Evolutionary conservation across 1,140 invertebrate genomes (phyloP), one percentile per base, ranked within the genome.

Genomic region (Cylas formicarius): DNA sequence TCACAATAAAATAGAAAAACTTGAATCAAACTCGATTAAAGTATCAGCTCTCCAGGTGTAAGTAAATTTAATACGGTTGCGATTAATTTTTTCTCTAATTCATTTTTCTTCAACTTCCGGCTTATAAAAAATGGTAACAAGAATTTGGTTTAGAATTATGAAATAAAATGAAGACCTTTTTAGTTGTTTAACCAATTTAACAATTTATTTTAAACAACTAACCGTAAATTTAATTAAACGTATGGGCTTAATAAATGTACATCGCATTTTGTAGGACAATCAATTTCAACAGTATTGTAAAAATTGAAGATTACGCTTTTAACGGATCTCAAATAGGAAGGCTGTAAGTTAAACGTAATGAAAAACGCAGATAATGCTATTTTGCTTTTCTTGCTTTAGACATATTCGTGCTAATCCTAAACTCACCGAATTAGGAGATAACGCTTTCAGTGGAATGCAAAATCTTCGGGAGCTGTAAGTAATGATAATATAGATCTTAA

Each of bases 321-420:
- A 70, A 70, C 51, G 78, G 75, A 40, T 80, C 80, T 1, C 67
- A 77, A 65, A 80, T 82, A 32, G 72, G 69, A 4, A 76, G 73
- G 61, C 61, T 83, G 80, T 82, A 67, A 79, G 78, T 44, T 50
- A 19, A 40, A 34, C 3, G 13, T 29, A 29, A 34, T 22, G 9
- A 39, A 40, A 23, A 24, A 16, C n/a, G 18, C 8, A 34, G 4
- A 11, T n/a, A 34, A 34, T 16, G 21, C 16, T 16, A 16, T 34
- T 34, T 9, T 40, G 24, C 10, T 40, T 35, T 20, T 28, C 35
- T 3, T 16, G 41, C 69, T 68, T 26, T 60, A 88, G 84, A 49
- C 78, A 77, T 52, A 71, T 87, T 11, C 77, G 75, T 52, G 81
- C 78, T 37, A 84, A 84, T 58, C 69, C 63, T 9, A 66, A 72